These are phyloP conservation scores for Nemotelus nigrinus DNA, from an alignment of 2,888 invertebrate genomes.

Conservation along the genomic window DNA sequence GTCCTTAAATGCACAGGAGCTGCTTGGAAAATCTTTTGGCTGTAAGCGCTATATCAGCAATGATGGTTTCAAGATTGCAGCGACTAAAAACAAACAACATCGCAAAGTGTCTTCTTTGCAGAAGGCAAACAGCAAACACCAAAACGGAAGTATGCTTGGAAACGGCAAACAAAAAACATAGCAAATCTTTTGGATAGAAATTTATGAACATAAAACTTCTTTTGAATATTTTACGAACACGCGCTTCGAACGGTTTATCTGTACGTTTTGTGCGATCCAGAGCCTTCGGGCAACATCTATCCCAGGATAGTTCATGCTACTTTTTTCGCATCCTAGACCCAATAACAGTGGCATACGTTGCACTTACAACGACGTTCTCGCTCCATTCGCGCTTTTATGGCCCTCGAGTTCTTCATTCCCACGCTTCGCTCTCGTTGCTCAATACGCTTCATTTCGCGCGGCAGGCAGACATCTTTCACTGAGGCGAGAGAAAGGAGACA, in stretches of 20 bases:
- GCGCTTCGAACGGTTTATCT: neutral
- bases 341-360: too few relatives aligned
- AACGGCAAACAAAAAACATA: neutral
- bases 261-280: neutral
- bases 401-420: neutral
- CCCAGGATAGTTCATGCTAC: neutral
- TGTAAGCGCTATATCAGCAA: neutral
- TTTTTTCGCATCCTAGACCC: neutral
- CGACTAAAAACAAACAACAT: neutral
- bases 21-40: neutral
- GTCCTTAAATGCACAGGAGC: neutral
- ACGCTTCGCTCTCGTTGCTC: neutral
- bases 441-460: neutral
- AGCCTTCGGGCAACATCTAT: neutral
- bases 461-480: neutral
- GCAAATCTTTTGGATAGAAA: slow-evolving; percentile 19
- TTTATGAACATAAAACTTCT: slow-evolving; percentile 30
- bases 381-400: neutral
- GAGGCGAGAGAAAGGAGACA: neutral
- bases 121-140: neutral
- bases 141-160: neutral
- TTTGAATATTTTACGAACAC: slow-evolving; percentile 18
- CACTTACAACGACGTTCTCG: neutral
- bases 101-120: neutral
- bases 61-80: neutral